A percentile compares a stretch with the other conserved stretches of the same genome.
Evolutionary conservation across 1,140 invertebrate genomes (phyloP).

Genomic region (Pseudomyrmex pallidus): DNA sequence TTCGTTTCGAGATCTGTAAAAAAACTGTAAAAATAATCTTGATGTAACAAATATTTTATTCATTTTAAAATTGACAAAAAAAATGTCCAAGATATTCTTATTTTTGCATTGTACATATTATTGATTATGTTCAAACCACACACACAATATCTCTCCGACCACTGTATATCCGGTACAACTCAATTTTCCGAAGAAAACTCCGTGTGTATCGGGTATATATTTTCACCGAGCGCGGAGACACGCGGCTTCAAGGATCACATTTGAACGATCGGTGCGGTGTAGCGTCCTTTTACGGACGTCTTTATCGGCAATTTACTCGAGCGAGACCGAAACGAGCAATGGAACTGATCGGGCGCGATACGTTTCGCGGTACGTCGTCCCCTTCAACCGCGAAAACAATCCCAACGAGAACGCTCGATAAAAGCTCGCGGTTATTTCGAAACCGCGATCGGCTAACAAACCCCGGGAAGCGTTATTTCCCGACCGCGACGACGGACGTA

Average conservation of each 20-base stretch:
- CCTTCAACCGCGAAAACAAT: slow-evolving; percentile 62
- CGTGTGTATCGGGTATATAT: not conserved
- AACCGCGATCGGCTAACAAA: slow-evolving; percentile 66
- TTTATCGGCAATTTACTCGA: slow-evolving; percentile 59
- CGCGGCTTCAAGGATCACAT: slow-evolving; percentile 12
- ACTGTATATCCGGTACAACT: not conserved
- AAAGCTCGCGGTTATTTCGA: slow-evolving; percentile 70
- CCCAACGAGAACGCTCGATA: slow-evolving; percentile 58
- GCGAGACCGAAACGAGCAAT: slow-evolving; percentile 47
- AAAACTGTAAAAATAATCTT: not conserved
- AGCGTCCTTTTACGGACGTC: slow-evolving; percentile 41
- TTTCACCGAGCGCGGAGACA: not conserved
- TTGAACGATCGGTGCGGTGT: not conserved
- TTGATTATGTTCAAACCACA: not conserved
- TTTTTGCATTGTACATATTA: not conserved
- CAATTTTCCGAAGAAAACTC: slow-evolving; percentile 4
- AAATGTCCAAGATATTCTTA: not conserved
- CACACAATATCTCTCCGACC: not conserved
- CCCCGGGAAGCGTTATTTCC: slow-evolving; percentile 57
- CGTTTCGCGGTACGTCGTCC: slow-evolving; percentile 58
- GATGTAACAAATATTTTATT: not conserved
- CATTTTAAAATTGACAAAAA: not conserved
- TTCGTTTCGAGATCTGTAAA: not conserved
- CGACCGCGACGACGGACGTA: slow-evolving; percentile 54
- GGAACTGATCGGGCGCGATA: slow-evolving; percentile 59